These are phyloP conservation scores for Eupsilia transversa DNA, from an alignment of 2,888 invertebrate genomes.

Conservation along the genomic window DNA sequence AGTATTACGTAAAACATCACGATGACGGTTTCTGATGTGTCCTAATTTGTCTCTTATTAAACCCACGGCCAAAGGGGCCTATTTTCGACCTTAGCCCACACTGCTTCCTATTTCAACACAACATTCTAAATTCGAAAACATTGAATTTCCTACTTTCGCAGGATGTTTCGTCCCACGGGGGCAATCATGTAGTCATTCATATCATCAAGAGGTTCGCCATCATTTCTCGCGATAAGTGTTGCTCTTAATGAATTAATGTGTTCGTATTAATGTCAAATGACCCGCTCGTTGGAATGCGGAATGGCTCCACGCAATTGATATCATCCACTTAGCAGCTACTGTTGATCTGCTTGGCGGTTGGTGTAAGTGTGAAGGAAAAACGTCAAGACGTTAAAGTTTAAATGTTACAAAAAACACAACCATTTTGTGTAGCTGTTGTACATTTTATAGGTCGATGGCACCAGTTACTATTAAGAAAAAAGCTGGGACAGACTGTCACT, in stretches of 20 bases:
- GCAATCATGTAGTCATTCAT: conserved; percentile 59
- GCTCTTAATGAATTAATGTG: conserved; percentile 82
- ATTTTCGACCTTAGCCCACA: conserved; percentile 20
- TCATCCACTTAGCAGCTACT: conserved; percentile 88
- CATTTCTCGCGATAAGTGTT: conserved; percentile 66
- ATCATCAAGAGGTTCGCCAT: conserved; percentile 57
- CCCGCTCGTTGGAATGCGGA: conserved; percentile 87
- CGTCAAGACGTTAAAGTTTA: background rate
- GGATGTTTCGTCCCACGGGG: conserved; percentile 64
- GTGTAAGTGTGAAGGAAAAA: conserved; percentile 62
- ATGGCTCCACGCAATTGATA: conserved; percentile 86
- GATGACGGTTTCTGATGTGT: background rate
- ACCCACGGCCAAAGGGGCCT: conserved; percentile 1
- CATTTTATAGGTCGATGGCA: background rate
- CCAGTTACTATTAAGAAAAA: background rate
- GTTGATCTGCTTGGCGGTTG: conserved; percentile 75
- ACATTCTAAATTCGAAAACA: conserved; percentile 41
- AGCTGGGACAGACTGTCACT: background rate
- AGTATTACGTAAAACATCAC: background rate
- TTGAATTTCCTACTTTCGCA: conserved; percentile 56
- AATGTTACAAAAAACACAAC: conserved; percentile 5
- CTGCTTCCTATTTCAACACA: conserved; percentile 36
- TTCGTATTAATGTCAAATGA: conserved; percentile 84
- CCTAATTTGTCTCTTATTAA: background rate
- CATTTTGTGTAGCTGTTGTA: background rate